A percentile compares a stretch with the other conserved stretches of the same genome.
Conservation (phyloP, 2,888 invertebrate species). For the Chymomyza fuscimana region DNA sequence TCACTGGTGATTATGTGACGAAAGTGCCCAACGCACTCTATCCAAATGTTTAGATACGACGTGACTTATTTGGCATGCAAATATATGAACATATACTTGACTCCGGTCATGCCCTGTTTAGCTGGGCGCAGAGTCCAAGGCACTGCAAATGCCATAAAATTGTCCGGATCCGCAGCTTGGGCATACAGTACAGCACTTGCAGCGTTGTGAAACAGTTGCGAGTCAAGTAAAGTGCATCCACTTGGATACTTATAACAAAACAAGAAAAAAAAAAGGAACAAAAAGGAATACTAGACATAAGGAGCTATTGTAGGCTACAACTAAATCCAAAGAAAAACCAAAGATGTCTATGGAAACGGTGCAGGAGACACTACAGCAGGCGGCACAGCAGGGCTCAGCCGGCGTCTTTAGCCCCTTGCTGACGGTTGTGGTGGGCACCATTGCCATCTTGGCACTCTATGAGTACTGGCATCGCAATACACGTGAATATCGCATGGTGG, state of each 20-base stretch:
- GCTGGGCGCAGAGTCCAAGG: slow-evolving; percentile 35
- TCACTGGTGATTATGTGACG: too few species aligned
- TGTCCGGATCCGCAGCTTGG: slow-evolving; percentile 14
- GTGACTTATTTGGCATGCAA: slow-evolving; percentile 45
- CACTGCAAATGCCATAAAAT: slow-evolving; percentile 41
- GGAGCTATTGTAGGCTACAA: background rate
- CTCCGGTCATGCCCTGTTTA: slow-evolving; percentile 20
- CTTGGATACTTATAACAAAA: too few species aligned
- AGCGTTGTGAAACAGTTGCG: slow-evolving; percentile 28
- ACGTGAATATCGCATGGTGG: slow-evolving; percentile 82
- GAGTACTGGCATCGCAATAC: slow-evolving; percentile 81
- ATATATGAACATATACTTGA: slow-evolving; percentile 53
- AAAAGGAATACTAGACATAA: background rate
- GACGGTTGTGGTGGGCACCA: slow-evolving; percentile 64
- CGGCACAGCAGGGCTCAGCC: slow-evolving; percentile 44
- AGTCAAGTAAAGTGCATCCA: background rate
- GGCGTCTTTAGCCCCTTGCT: slow-evolving; percentile 60
- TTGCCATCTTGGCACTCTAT: slow-evolving; percentile 59
- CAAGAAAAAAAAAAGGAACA: background rate
- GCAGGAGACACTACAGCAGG: slow-evolving; percentile 60
- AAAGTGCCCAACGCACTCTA: too few species aligned
- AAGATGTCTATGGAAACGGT: slow-evolving; percentile 66
- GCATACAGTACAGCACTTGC: slow-evolving; percentile 46
- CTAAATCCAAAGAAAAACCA: background rate
- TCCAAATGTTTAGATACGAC: too few species aligned